Evolutionary conservation across 2,888 invertebrate genomes (phyloP), one percentile per base, ranked within the genome.

Genomic region (Tipula lateralis): DNA sequence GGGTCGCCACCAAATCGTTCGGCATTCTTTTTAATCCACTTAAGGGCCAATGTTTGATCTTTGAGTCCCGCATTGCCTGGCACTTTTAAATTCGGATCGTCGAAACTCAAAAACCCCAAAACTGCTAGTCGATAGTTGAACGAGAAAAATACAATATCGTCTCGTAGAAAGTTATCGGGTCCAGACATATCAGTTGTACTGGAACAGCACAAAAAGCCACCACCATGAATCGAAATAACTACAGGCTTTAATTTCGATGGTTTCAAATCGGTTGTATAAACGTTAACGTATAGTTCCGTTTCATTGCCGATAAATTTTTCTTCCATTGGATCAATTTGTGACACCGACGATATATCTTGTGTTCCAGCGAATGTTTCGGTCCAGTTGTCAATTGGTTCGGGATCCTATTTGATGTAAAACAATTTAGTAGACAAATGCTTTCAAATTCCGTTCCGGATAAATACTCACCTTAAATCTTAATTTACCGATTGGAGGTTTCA

Each of bases 111-210:
- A n/a, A n/a, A n/a, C 84, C 90, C 90, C 89, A 84, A 16, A 19
- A 36, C 34, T 32, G 91, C 92, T 81, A 92, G 86, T 0, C 92
- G 90, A 87, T 92, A 5, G 89, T 93, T 93, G 85, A 92, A 90
- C 1, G 92, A 91, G 36, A 94, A 93, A n/a, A 93, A 88, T 2
- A 92, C 89, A 29, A 92, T 87, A 87, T 91, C 91, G 86, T 91
- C 90, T 39, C 89, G 88, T 87, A 92, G 88, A 0, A 92, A 88
- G 86, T 89, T 91, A 86, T 91, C 91, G 0, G 91, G 91, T 50
- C 91, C 91, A 85, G 89, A 89, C 87, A 89, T 87, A 50, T 89
- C 88, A 7, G 89, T 88, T 84, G 90, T 87, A n/a, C 91, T 90
- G n/a, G 91, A 91, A 19, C 91, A 91, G 12, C 81, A 2, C 29